Base-by-base conservation (phyloP, 2,113 vertebrate genomes). In the Mus pahari region DNA sequence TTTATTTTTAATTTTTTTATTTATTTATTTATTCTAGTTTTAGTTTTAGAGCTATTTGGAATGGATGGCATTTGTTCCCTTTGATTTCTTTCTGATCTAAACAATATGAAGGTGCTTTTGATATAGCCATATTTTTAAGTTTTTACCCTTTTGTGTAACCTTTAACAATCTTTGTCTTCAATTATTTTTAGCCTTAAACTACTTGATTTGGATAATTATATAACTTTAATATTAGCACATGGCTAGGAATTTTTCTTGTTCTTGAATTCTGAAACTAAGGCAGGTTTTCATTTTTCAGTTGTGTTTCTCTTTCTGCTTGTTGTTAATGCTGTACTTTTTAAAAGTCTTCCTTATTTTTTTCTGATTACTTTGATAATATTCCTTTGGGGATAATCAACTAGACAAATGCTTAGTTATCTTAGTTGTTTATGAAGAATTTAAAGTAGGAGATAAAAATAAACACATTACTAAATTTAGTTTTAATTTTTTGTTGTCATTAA, bases 131-230 rank as follows among this genome's bases (percentile, higher is more conserved):
- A 50, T 68, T 94, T 93, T 64, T 55, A 55, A 36, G 48, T 91
- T 78, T 96, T 94, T 92, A 95, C 96, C 88, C 92, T 83, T 19
- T 94, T 86, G 82, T 91, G 92, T 64, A 84, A 93, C 86, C 19
- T 70, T 77, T 60, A 89, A 94, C 82, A 92, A 97, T 95, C 79
- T 42, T 4, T 53, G 75, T 74, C 88, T 95, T 96, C 39, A 22
- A 33, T 81, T 96, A 48, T 97, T 78, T 95, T 97, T 97, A 89
- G 98, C 95, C 96, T 89, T 66, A 58, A 97, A 58, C 97, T 48
- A 73, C 95, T n/a, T 42, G 17, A 89, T 90, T 93, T 90, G 7
- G 33, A 71, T 19, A 7, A 48, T 92, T 92, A 48, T 0, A 1
- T 95, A 92, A 97, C 97, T 96, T 95, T 36, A 92, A 75, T 84